Evolutionary conservation across 1,140 invertebrate genomes (phyloP), one percentile per base, ranked within the genome.

Genomic region (Grapholita molesta): DNA sequence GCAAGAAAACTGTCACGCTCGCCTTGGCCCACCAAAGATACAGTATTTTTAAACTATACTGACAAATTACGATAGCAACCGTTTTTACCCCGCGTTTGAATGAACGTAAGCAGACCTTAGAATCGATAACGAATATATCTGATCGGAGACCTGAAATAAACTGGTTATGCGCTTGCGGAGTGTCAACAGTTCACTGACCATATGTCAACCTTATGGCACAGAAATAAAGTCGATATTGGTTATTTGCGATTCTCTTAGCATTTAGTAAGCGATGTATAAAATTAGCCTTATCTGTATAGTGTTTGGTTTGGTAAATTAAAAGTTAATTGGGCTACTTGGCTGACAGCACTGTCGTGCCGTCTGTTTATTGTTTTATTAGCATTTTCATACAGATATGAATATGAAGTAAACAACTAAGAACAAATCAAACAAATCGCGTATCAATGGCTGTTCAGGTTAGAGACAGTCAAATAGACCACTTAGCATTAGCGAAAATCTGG

Each of bases 1-100:
- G 48, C 33, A 64, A 25, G 57, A 72, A 72, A 72, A 72, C 64
- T 72, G 70, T 68, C 70, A 72, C 70, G 70, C 25, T 23, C 25
- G 33, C 38, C 42, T 35, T 66, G 8, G 25, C 64, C 64, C 64
- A 65, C 64, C 64, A 30, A 65, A 30, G 18, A 21, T 1, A 65
- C 64, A 24, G 25, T 28, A n/a, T n/a, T n/a, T 28, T 15, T 28
- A 28, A 61, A 61, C 8, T 28, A 61, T 15, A 15, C 55, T 61
- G 55, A 61, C 55, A 61, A 61, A 61, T 61, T 61, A 61, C 55
- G 55, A 30, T 15, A 61, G 28, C 55, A n/a, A 25, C 55, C 25
- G 15, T 61, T 61, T 30, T 61, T 28, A 61, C 24, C 24, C 42
- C n/a, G 18, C 21, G n/a, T 48, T 7, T 18, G 7, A 48, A 15